A percentile compares a stretch with the other conserved stretches of the same genome.
Conservation (phyloP, 2,113 vertebrate genomes). For the Oxyura jamaicensis region DNA sequence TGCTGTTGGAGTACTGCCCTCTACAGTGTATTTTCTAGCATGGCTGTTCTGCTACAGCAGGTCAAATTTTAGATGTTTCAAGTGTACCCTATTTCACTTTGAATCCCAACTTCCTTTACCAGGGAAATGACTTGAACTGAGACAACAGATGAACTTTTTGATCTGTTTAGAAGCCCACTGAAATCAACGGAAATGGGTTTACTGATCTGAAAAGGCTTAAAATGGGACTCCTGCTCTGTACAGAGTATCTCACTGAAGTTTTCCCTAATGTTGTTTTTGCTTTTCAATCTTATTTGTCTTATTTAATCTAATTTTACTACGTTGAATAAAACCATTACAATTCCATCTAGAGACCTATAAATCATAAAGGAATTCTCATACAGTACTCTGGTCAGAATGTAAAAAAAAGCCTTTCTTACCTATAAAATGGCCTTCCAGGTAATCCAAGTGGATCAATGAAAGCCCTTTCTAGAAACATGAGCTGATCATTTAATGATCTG, state of each 20-base stretch:
- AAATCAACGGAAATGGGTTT: not conserved
- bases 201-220: not conserved
- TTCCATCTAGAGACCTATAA: not conserved
- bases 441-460: slow-evolving; percentile 94
- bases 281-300: not conserved
- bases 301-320: not conserved
- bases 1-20: not conserved
- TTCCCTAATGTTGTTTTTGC: not conserved
- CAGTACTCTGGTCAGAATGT: not conserved
- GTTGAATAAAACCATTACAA: not conserved
- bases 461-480: slow-evolving; percentile 94
- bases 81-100: not conserved
- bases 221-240: not conserved
- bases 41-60: not conserved
- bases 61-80: not conserved
- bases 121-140: not conserved
- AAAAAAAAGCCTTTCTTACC: slow-evolving; percentile 75
- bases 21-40: not conserved
- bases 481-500: slow-evolving; percentile 89
- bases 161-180: not conserved
- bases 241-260: not conserved
- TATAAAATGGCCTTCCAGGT: slow-evolving; percentile 91
- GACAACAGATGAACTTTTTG: not conserved
- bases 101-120: not conserved
- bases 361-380: not conserved